phyloP scores from a whole-genome alignment of 2,888 invertebrate species.

The Apotomis capreana region DNA sequence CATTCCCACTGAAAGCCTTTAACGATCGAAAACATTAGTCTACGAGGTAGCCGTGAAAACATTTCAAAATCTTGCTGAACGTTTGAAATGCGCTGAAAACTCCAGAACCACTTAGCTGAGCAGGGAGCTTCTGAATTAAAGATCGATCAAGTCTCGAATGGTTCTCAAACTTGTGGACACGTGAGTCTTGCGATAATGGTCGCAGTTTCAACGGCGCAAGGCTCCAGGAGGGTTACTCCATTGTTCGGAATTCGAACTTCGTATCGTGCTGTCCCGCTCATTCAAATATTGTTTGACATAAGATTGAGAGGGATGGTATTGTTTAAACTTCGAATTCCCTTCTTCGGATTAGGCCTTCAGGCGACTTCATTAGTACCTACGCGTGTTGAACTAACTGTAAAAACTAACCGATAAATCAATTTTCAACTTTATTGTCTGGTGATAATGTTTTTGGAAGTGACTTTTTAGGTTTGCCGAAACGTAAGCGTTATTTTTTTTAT shows the following conservation, averaged over 20 bases:
- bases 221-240: not conserved
- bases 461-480: not conserved
- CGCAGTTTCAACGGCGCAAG: not conserved
- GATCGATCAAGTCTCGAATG: slow-evolving; percentile 65
- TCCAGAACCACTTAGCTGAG: slow-evolving; percentile 41
- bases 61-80: slow-evolving; percentile 27
- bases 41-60: slow-evolving; percentile 18
- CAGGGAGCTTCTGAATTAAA: slow-evolving; percentile 69
- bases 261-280: no score
- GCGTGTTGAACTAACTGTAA: not conserved
- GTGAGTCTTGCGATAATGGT: not conserved
- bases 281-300: no score
- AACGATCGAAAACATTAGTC: slow-evolving; percentile 24
- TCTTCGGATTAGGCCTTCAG: no score
- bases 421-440: not conserved
- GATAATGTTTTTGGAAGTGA: not conserved
- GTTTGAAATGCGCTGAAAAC: slow-evolving; percentile 27
- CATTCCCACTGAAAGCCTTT: slow-evolving; percentile 19
- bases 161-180: slow-evolving; percentile 44
- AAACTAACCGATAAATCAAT: not conserved
- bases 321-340: no score
- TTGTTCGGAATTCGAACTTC: no score
- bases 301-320: no score
- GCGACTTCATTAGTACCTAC: no score
- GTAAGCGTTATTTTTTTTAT: not conserved